phyloP scores from a whole-genome alignment of 1,140 invertebrate species.

The Chelonus insularis region DNA sequence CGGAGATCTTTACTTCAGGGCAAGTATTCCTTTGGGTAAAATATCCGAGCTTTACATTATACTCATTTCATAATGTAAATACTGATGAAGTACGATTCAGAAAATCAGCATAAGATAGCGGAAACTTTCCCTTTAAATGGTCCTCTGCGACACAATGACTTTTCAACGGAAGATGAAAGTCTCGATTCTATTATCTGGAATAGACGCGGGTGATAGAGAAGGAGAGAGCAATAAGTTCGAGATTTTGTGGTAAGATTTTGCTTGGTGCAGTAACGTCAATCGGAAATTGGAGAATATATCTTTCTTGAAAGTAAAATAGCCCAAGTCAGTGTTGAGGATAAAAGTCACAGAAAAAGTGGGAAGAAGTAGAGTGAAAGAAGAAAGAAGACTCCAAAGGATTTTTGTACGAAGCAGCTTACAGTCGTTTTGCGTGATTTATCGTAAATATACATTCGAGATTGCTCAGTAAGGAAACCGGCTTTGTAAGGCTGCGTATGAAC shows the following conservation, averaged over 20 bases:
- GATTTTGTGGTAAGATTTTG: slow-evolving; percentile 30
- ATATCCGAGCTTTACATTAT: too few relatives aligned
- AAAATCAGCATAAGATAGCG: too few relatives aligned
- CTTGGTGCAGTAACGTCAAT: slow-evolving; percentile 29
- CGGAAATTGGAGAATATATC: slow-evolving; percentile 45
- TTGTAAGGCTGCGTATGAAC: background rate
- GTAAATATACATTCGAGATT: slow-evolving; percentile 8
- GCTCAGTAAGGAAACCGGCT: background rate
- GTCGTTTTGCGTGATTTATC: slow-evolving; percentile 40
- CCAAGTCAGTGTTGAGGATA: background rate
- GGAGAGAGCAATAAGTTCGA: background rate
- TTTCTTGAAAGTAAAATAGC: slow-evolving; percentile 8
- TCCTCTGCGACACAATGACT: too few relatives aligned
- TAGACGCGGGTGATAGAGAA: background rate
- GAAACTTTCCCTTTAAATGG: too few relatives aligned
- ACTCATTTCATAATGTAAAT: too few relatives aligned
- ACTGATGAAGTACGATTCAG: too few relatives aligned
- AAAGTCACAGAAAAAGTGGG: slow-evolving; percentile 4
- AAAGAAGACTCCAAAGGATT: slow-evolving; percentile 16
- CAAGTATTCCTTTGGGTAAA: too few relatives aligned
- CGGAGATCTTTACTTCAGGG: too few relatives aligned
- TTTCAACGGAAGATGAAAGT: slow-evolving; percentile 21
- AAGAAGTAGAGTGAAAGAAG: slow-evolving; percentile 8
- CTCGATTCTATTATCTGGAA: slow-evolving; percentile 35
- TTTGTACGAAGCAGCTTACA: slow-evolving; percentile 39